These are phyloP conservation scores for Aphodius sticticus DNA, from an alignment of 2,888 invertebrate genomes.

Conservation along the genomic window DNA sequence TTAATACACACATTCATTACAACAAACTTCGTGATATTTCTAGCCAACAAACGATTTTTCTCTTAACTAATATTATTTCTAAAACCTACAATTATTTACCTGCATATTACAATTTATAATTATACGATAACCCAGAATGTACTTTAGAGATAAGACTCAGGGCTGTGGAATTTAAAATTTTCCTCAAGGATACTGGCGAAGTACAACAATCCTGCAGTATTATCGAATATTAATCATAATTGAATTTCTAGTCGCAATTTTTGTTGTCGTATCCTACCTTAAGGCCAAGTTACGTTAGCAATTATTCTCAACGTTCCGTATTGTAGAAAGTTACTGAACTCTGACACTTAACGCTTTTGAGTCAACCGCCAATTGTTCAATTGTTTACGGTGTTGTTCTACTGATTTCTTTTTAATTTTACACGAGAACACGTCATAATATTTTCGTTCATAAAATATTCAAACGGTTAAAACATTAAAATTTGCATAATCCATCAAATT, in stretches of 20 bases:
- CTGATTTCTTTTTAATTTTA: background rate
- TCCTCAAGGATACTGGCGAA: background rate
- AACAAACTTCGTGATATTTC: too few species aligned
- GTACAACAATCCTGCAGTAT: background rate
- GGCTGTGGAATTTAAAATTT: background rate
- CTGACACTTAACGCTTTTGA: conserved; percentile 4
- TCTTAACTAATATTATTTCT: too few species aligned
- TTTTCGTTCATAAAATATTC: too few species aligned
- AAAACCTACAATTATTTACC: too few species aligned
- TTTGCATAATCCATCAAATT: background rate
- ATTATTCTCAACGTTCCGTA: background rate
- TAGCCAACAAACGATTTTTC: too few species aligned
- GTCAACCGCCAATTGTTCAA: background rate
- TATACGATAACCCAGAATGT: background rate
- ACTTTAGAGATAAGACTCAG: background rate
- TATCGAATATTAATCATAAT: conserved; percentile 4
- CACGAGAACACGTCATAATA: too few species aligned
- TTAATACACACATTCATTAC: too few species aligned
- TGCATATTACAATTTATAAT: too few species aligned
- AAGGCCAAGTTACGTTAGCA: conserved; percentile 4
- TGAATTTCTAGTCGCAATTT: background rate
- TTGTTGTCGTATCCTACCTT: background rate
- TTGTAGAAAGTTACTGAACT: background rate
- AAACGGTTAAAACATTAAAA: background rate
- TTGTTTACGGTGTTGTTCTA: background rate